Percentiles rank a stretch among this genome's conserved stretches.
These are phyloP conservation scores for Thamnophis sirtalis DNA, from an alignment of 2,113 vertebrate species.

Conservation along the genomic window DNA sequence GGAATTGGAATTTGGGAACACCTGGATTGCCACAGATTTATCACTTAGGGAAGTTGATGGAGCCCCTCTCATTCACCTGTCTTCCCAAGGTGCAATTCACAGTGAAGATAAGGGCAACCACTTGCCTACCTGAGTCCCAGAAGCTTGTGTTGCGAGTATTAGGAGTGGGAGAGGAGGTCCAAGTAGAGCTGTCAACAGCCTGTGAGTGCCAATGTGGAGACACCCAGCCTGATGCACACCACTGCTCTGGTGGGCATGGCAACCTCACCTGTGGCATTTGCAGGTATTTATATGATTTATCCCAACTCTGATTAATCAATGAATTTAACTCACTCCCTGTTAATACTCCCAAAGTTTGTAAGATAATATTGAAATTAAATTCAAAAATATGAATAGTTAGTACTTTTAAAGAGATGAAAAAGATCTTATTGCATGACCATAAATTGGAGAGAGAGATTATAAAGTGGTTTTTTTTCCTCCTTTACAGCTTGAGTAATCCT, in stretches of 20 bases:
- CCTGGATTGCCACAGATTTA: background rate
- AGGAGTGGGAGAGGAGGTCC: constrained; percentile 72
- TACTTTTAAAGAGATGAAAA: background rate
- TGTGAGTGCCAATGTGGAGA: constrained; percentile 70
- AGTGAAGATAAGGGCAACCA: constrained; percentile 59
- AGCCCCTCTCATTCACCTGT: background rate
- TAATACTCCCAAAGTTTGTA: background rate
- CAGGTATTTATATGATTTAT: constrained; percentile 57
- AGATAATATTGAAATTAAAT: background rate
- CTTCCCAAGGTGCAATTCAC: constrained; percentile 67
- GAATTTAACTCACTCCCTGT: background rate
- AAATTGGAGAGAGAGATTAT: too few species aligned
- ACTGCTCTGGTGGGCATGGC: constrained; percentile 65
- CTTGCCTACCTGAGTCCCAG: constrained; percentile 54
- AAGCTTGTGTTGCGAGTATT: constrained; percentile 60
- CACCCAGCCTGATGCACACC: constrained; percentile 23
- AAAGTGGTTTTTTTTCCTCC: too few species aligned
- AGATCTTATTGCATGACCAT: background rate
- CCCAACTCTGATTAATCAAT: background rate
- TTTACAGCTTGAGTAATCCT: too few species aligned
- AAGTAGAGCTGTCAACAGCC: constrained; percentile 58
- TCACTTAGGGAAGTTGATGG: background rate
- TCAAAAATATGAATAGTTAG: background rate
- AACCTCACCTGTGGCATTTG: constrained; percentile 71
- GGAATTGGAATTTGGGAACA: background rate